A percentile compares a stretch with the other conserved stretches of the same genome.
Evolutionary conservation across 2,888 invertebrate genomes (phyloP).

Genomic region (Chymomyza caudatula): DNA sequence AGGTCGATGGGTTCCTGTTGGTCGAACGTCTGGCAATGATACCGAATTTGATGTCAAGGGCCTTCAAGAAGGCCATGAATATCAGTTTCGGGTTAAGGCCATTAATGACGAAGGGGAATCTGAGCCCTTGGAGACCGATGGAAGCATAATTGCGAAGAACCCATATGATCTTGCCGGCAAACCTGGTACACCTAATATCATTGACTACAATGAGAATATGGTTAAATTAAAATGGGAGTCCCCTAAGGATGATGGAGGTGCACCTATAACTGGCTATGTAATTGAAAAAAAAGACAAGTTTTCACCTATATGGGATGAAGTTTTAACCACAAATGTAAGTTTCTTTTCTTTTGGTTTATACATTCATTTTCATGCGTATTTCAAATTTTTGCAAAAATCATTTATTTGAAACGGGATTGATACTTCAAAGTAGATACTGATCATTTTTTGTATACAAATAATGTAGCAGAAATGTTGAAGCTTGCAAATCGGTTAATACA

Average conservation of each 20-base stretch:
- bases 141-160: slow-evolving; percentile 95
- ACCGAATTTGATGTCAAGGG: slow-evolving; percentile 91
- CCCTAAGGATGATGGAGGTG: slow-evolving; percentile 96
- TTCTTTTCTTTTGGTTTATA: too few species aligned
- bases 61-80: slow-evolving; percentile 95
- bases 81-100: slow-evolving; percentile 97
- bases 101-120: slow-evolving; percentile 98
- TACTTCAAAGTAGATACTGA: too few species aligned
- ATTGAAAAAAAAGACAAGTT: slow-evolving; percentile 96
- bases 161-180: slow-evolving; percentile 94
- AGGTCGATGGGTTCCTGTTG: slow-evolving; percentile 97
- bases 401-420: too few species aligned
- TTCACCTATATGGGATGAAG: slow-evolving; percentile 92
- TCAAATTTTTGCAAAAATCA: not conserved
- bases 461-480: not conserved
- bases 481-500: not conserved
- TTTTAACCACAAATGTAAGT: slow-evolving; percentile 84
- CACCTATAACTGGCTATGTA: slow-evolving; percentile 95
- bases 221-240: slow-evolving; percentile 95
- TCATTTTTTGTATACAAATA: too few species aligned
- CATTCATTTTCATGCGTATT: not conserved
- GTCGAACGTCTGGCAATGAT: slow-evolving; percentile 91
- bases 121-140: slow-evolving; percentile 94
- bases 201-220: slow-evolving; percentile 92
- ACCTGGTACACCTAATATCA: slow-evolving; percentile 93